Evolutionary conservation across 2,113 vertebrate genomes (phyloP).

Genomic region (Acrocephalus arundinaceus): DNA sequence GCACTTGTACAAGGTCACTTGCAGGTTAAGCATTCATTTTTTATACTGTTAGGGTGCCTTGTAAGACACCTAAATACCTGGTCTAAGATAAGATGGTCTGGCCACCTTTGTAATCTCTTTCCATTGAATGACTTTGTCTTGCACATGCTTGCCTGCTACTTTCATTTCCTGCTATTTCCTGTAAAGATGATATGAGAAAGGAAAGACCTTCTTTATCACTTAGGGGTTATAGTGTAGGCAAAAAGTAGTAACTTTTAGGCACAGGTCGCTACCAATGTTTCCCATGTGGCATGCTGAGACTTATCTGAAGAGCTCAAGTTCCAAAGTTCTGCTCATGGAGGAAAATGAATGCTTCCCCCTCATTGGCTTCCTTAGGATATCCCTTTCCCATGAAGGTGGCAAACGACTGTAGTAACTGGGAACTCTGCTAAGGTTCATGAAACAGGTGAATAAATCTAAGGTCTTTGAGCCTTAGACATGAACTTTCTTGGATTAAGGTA

Average conservation of each 20-base stretch:
- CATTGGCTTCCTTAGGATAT: not conserved
- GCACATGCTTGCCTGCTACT: not conserved
- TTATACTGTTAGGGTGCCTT: not conserved
- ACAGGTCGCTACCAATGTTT: accelerated
- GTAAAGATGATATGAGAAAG: not conserved
- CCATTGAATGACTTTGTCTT: not conserved
- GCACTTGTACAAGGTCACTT: not conserved
- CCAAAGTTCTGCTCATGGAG: not conserved
- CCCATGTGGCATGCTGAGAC: not conserved
- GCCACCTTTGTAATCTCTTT: not conserved
- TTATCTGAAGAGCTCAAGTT: not conserved
- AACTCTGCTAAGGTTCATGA: accelerated
- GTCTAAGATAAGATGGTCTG: not conserved
- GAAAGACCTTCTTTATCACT: not conserved
- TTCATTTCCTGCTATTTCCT: not conserved
- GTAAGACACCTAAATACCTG: not conserved
- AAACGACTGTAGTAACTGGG: not conserved
- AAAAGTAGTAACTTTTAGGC: not conserved
- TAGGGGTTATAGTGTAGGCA: not conserved
- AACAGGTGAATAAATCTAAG: not conserved
- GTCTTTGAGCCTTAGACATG: not conserved
- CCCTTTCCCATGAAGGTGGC: not conserved
- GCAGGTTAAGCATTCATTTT: not conserved
- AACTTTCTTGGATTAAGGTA: not conserved
- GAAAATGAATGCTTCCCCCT: not conserved